phyloP scores from a whole-genome alignment of 2,113 vertebrate genomes.

The Lucifuga dentata region DNA sequence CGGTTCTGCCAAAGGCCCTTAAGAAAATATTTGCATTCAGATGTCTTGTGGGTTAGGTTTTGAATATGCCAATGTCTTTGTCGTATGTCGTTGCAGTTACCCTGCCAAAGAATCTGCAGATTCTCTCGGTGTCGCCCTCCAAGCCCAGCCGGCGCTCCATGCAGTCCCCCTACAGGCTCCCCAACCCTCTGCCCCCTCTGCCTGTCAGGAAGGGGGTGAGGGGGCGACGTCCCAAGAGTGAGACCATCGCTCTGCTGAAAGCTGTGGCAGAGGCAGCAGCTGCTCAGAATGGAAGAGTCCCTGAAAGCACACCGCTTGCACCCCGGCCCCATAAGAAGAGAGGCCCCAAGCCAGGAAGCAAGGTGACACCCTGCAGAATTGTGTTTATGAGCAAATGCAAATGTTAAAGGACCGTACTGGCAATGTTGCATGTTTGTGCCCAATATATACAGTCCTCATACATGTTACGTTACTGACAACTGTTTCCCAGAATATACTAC shows the following conservation, averaged over 20 bases:
- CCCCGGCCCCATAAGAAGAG: constrained; percentile 86
- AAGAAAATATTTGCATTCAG: neutral
- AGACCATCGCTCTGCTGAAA: constrained; percentile 84
- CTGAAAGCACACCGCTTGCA: constrained; percentile 77
- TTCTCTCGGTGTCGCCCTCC: constrained; percentile 83
- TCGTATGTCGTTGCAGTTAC: constrained; percentile 80
- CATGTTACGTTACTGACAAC: too few species aligned
- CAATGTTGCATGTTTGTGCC: too few species aligned
- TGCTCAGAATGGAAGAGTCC: constrained; percentile 65
- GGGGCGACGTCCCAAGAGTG: constrained; percentile 86
- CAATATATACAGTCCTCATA: too few species aligned
- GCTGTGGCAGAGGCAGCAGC: constrained; percentile 81
- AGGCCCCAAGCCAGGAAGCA: constrained; percentile 90
- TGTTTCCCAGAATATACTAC: too few species aligned
- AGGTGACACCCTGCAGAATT: constrained; percentile 79
- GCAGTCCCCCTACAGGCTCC: constrained; percentile 88
- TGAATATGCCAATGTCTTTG: neutral
- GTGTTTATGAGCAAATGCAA: too few species aligned
- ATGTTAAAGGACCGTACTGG: too few species aligned
- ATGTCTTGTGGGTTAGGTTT: neutral
- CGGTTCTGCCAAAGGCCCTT: neutral
- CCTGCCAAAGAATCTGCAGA: constrained; percentile 84
- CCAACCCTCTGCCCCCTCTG: constrained; percentile 79
- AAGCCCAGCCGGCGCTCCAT: constrained; percentile 87
- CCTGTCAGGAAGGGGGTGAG: constrained; percentile 86